Conservation (phyloP, 1,140 invertebrate species). For the Apis florea region DNA sequence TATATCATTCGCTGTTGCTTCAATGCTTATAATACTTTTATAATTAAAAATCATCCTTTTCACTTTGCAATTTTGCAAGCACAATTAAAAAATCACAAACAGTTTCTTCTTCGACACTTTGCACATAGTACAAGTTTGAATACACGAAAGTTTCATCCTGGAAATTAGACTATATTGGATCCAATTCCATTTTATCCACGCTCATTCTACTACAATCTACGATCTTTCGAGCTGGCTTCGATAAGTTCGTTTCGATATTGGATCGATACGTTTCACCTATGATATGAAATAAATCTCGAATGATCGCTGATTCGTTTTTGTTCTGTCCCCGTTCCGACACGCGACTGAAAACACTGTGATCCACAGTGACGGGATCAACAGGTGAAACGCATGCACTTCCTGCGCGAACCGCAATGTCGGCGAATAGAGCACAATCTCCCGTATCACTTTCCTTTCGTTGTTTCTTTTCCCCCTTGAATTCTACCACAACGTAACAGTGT, state of each 20-base stretch:
- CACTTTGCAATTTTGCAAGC: no score
- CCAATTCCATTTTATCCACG: no score
- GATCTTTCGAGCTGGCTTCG: neutral
- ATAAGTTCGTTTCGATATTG: neutral
- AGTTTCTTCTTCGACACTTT: no score
- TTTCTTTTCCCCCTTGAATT: constrained; percentile 20
- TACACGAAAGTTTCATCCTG: neutral
- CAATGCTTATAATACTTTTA: no score
- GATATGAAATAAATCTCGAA: neutral
- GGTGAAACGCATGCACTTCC: constrained; percentile 73
- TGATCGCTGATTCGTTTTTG: constrained; percentile 20
- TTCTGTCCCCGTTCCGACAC: constrained; percentile 50
- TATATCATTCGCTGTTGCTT: no score
- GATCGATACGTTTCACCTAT: neutral
- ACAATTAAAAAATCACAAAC: no score
- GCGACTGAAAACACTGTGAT: constrained; percentile 68
- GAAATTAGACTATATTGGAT: no score
- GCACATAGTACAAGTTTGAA: neutral
- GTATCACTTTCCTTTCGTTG: constrained; percentile 62
- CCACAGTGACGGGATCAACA: constrained; percentile 68
- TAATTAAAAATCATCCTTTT: no score
- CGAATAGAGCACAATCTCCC: constrained; percentile 64
- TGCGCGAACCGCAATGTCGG: constrained; percentile 58
- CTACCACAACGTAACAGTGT: constrained; percentile 1
- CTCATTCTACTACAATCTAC: no score